Evolutionary conservation across 2,888 invertebrate species (phyloP).

Genomic region (Cheilosia impressa): DNA sequence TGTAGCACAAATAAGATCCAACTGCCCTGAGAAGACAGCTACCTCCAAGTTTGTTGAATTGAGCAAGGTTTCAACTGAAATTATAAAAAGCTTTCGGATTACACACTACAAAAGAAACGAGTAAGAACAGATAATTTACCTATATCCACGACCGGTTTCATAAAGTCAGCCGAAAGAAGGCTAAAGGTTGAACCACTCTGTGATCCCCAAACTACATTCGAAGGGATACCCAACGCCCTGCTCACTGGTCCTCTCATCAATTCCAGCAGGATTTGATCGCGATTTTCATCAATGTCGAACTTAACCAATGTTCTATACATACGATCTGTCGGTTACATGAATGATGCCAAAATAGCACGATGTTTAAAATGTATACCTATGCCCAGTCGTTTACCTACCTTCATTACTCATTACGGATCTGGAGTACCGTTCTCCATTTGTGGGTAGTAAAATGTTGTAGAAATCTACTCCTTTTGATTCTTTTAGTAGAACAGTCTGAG

Average conservation of each 20-base stretch:
- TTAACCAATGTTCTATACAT: slow-evolving; percentile 81
- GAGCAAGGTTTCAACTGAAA: slow-evolving; percentile 88
- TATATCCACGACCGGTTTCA: slow-evolving; percentile 90
- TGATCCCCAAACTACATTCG: slow-evolving; percentile 87
- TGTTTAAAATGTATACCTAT: no score
- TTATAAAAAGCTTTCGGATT: not conserved
- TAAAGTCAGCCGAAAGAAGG: slow-evolving; percentile 88
- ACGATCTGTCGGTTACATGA: slow-evolving; percentile 63
- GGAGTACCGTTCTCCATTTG: slow-evolving; percentile 80
- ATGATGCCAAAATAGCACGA: no score
- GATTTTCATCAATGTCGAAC: slow-evolving; percentile 80
- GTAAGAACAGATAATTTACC: slow-evolving; percentile 83
- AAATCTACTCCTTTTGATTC: slow-evolving; percentile 90
- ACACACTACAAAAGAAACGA: not conserved
- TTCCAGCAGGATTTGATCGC: slow-evolving; percentile 80
- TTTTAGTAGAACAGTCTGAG: slow-evolving; percentile 86
- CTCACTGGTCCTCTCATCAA: slow-evolving; percentile 91
- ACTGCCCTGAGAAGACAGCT: slow-evolving; percentile 90
- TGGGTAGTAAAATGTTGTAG: slow-evolving; percentile 88
- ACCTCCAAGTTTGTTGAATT: slow-evolving; percentile 88
- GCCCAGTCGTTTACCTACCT: slow-evolving; percentile 47
- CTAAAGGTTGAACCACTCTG: slow-evolving; percentile 87
- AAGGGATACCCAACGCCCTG: slow-evolving; percentile 87
- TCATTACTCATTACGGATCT: slow-evolving; percentile 56
- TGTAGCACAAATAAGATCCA: slow-evolving; percentile 93